Evolutionary conservation across 2,113 vertebrate species (phyloP), one percentile per base, ranked within the genome.

Genomic region (Pterophyllum scalare): DNA sequence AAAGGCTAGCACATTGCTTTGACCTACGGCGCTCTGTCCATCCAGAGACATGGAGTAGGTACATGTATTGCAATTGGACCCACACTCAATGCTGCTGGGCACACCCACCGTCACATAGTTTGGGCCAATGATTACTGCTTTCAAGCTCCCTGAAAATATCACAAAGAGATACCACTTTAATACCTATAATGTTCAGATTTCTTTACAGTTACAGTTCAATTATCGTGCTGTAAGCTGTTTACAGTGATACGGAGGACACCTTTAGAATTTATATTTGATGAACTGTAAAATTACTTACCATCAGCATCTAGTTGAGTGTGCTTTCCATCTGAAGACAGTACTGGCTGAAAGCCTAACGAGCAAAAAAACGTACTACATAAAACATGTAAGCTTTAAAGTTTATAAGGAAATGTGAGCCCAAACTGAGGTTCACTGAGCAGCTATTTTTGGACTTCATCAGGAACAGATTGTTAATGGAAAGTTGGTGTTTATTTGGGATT

Each of bases 31-130:
- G 0, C 2, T 43, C 1, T 91, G 84, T 7, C 77, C 49, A n/a
- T 89, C 87, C 78, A 90, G 0, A 24, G 82, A 75, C 79, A 93
- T 85, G 3, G 88, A 90, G 58, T 86, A 93, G 40, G 12, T 82
- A 28, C 92, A 94, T 1, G 0, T 0, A 3, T 9, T 5, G 31
- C 92, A 93, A 15, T 49, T 7, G 40, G 82, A 38, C 0, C 1
- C 0, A 1, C 92, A 94, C 5, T 35, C 20, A 6, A 85, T 14
- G 64, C 81, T 93, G 85, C 62, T 86, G 0, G 91, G 92, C 67
- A 94, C 91, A 1, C 89, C 85, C 70, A 93, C 84, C 0, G 89
- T 94, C 62, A 92, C 90, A 31, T 75, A 89, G 77, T 77, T 60
- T 2, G 88, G 90, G 6, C 87, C 90, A 2, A 22, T 0, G 8